Evolutionary conservation across 2,888 invertebrate genomes (phyloP).

Genomic region (Rotaria sp.): DNA sequence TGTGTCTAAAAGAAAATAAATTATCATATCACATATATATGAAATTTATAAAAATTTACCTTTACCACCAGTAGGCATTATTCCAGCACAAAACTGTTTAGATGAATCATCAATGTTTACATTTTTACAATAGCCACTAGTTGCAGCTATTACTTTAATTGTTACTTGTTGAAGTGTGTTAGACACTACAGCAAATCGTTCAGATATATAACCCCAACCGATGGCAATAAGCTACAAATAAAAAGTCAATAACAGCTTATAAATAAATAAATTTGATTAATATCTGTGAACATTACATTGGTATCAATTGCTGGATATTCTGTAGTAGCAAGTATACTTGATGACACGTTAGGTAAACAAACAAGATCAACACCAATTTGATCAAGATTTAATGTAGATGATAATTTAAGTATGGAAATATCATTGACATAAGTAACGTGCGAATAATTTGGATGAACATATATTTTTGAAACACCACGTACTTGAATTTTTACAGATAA

Average conservation of each 20-base stretch:
- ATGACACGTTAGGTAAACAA: not conserved
- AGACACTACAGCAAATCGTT: not conserved
- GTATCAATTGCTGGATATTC: not conserved
- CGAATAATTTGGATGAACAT: not conserved
- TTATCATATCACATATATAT: not conserved
- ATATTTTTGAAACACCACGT: not conserved
- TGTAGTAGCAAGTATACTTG: not conserved
- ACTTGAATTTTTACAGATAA: not conserved
- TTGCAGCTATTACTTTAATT: not conserved
- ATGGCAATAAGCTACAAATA: not conserved
- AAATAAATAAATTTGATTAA: too few relatives aligned
- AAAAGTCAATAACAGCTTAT: not conserved
- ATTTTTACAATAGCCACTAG: not conserved
- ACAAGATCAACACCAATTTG: not conserved
- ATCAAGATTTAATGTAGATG: not conserved
- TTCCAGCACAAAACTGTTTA: not conserved
- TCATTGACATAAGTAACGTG: not conserved
- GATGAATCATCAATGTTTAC: not conserved
- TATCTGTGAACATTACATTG: not conserved
- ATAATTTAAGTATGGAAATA: not conserved
- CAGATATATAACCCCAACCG: not conserved
- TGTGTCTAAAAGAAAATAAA: not conserved
- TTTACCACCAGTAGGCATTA: not conserved
- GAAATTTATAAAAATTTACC: not conserved
- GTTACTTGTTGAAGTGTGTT: not conserved